Conservation (phyloP, 1,140 invertebrate genomes). For the Doryteuthis pealeii region DNA sequence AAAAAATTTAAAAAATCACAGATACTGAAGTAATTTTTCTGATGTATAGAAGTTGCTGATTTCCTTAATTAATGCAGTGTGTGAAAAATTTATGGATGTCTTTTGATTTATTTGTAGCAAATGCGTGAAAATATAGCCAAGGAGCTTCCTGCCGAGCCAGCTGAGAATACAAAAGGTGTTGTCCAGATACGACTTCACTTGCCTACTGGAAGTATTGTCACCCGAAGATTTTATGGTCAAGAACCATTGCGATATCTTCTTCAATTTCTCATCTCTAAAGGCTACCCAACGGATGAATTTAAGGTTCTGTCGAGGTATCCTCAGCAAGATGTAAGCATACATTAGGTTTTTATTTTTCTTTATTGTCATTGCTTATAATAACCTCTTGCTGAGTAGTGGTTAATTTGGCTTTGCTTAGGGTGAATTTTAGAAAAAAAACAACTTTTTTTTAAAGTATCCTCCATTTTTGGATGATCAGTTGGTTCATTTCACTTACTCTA, state of each 20-base stretch:
- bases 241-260: constrained; percentile 75
- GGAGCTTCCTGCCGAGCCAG: constrained; percentile 68
- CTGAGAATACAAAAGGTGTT: constrained; percentile 64
- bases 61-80: too few species aligned
- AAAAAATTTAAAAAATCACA: too few species aligned
- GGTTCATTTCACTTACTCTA: too few species aligned
- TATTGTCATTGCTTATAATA: too few species aligned
- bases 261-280: constrained; percentile 82
- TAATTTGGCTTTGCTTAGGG: too few species aligned
- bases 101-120: constrained; percentile 50
- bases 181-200: constrained; percentile 77
- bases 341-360: not conserved
- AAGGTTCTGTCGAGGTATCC: constrained; percentile 91
- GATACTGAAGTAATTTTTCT: too few species aligned
- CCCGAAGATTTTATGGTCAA: constrained; percentile 72
- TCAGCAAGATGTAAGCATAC: constrained; percentile 71
- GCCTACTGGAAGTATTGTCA: constrained; percentile 73
- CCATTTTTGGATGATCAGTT: too few species aligned
- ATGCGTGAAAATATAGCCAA: constrained; percentile 55
- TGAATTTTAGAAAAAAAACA: too few species aligned
- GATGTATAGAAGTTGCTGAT: too few species aligned
- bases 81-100: too few species aligned
- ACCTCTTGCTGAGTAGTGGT: too few species aligned
- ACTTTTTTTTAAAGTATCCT: too few species aligned
- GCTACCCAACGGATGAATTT: constrained; percentile 82